Evolutionary conservation across 2,888 invertebrate genomes (phyloP), one percentile per base, ranked within the genome.

Genomic region (Hyposoter didymator): DNA sequence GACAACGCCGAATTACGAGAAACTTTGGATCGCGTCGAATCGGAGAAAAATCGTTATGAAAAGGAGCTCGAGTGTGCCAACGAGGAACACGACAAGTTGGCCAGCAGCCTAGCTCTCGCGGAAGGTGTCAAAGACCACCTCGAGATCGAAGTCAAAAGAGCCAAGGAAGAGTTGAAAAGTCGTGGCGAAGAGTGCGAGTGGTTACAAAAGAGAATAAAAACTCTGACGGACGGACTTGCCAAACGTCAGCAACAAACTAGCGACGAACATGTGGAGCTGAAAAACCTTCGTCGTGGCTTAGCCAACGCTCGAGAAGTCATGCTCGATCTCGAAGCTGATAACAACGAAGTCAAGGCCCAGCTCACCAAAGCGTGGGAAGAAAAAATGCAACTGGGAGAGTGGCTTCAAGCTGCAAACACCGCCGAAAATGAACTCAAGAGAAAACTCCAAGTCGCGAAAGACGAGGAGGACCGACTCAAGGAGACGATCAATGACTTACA

Each of bases 361-460:
- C 73, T 92, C 5, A 78, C 88, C 6, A 89, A 90, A 22, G 87
- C 90, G 0, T 74, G 87, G 10, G 90, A 90, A 19, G 90, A 91
- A 4, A 90, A 91, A 78, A 49, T 81, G 1, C 90, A 91, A 49
- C 76, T 91, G 49, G 43, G 87, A 10, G 81, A 86, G 10, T 87
- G 96, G 0, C 92, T 97, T 8, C 96, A 97, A 88, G 94, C 95
- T 0, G 95, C 96, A 1, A 94, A 96, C 91, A 95, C 95, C 75
- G 95, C 95, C 0, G 96, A 97, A 89, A 94, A 95, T 19, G 95
- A 96, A 85, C 93, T 96, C 67, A 95, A 96, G 88, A 95, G 95
- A 82, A 94, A 94, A 84, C 87, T 95, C 35, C 73, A 89, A 0
- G 70, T 87, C 10, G 89, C 90, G 0, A 90, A 89, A 67, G 91